These are phyloP conservation scores for Drosophila pruinosa DNA, from an alignment of 1,140 invertebrate species.

Conservation along the genomic window DNA sequence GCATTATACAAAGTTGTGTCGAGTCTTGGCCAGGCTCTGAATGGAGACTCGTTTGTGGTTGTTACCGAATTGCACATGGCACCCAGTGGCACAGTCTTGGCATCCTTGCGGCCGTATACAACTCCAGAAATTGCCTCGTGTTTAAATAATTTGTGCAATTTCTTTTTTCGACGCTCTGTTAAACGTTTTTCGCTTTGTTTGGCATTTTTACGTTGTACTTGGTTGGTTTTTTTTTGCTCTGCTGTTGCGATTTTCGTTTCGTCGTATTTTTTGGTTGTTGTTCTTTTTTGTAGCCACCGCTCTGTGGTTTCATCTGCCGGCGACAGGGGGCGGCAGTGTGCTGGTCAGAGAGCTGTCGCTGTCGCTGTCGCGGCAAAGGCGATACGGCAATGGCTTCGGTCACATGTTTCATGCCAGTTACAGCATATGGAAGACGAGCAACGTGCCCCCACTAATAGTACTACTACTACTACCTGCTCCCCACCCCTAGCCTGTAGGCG, in stretches of 20 bases:
- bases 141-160: slow-evolving; percentile 61
- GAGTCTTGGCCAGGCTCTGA: no score
- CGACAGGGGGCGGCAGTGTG: slow-evolving; percentile 56
- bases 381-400: slow-evolving; percentile 45
- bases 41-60: background rate
- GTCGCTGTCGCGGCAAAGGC: slow-evolving; percentile 33
- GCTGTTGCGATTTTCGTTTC: slow-evolving; percentile 4
- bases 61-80: background rate
- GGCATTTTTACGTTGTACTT: slow-evolving; percentile 5
- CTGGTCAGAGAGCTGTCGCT: slow-evolving; percentile 35
- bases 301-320: slow-evolving; percentile 72
- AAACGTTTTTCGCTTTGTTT: slow-evolving; percentile 48
- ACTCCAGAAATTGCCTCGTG: slow-evolving; percentile 58
- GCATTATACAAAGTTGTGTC: no score
- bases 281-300: slow-evolving; percentile 29
- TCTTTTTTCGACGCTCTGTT: slow-evolving; percentile 29
- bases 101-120: slow-evolving; percentile 10
- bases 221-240: background rate
- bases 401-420: slow-evolving; percentile 76
- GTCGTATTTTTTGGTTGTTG: slow-evolving; percentile 5
- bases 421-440: slow-evolving; percentile 39
- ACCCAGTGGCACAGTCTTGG: background rate
- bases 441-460: background rate
- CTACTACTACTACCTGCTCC: background rate
- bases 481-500: background rate